Evolutionary conservation across 2,797 vertebrate species (phyloP).

Genomic region (Euthynnus affinis): DNA sequence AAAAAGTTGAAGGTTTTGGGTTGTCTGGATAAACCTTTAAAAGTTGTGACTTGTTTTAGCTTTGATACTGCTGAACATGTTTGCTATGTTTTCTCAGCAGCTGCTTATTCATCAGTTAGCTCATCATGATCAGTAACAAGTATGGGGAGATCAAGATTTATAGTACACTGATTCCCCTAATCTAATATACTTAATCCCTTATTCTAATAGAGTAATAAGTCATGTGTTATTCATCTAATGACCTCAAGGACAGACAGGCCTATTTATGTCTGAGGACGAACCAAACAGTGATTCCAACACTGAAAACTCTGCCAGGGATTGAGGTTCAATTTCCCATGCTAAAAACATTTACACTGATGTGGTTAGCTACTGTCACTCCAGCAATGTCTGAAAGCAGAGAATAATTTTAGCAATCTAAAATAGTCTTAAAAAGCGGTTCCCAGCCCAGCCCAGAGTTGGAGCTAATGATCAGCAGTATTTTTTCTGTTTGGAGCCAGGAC

Average conservation of each 20-base stretch:
- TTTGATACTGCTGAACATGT: neutral
- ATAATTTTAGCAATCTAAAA: neutral
- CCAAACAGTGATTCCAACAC: neutral
- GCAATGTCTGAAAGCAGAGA: neutral
- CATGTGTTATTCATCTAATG: neutral
- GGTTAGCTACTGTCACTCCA: neutral
- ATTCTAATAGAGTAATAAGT: neutral
- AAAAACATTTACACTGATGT: neutral
- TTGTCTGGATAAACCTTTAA: neutral
- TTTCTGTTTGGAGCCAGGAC: no score
- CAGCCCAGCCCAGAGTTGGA: neutral
- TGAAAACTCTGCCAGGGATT: neutral
- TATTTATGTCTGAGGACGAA: slow-evolving; percentile 14
- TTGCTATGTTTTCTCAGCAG: slow-evolving; percentile 16
- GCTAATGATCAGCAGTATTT: no score
- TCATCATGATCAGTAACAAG: neutral
- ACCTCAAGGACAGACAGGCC: slow-evolving; percentile 23
- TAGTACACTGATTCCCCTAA: neutral
- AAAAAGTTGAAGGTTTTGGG: no score
- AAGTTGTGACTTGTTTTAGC: neutral
- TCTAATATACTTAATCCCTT: slow-evolving; percentile 17
- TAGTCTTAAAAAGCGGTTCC: neutral
- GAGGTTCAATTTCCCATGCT: neutral
- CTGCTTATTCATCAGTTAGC: neutral
- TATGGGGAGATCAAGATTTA: neutral